Evolutionary conservation across 2,797 vertebrate genomes (phyloP).

Genomic region (Eulemur albifrons): DNA sequence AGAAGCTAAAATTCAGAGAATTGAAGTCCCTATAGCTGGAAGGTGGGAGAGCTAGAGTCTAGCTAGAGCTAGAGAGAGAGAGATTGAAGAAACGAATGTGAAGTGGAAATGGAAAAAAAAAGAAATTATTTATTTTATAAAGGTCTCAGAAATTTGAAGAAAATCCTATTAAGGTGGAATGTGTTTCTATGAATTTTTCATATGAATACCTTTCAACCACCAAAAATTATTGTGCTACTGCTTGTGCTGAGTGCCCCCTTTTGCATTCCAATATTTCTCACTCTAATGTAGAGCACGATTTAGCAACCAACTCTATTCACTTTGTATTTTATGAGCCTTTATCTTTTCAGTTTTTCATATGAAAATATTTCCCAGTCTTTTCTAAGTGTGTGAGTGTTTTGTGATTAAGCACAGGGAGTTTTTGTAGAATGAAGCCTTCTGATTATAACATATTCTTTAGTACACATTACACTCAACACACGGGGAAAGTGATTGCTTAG

Average conservation of each 20-base stretch:
- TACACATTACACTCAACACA: neutral
- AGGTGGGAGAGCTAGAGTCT: neutral
- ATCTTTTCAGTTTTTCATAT: neutral
- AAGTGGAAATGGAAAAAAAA: neutral
- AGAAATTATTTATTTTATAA: neutral
- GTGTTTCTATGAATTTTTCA: neutral
- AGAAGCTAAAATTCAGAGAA: neutral
- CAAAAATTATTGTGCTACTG: neutral
- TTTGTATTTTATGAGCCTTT: neutral
- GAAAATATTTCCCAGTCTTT: neutral
- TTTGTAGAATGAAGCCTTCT: neutral
- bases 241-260: neutral
- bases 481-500: neutral
- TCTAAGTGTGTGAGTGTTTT: neutral
- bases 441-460: neutral
- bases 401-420: neutral
- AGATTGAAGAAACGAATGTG: neutral
- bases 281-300: neutral
- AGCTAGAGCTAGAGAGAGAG: neutral
- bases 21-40: neutral
- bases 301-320: neutral
- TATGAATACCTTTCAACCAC: neutral
- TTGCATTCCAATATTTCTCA: neutral
- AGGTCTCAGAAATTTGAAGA: neutral
- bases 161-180: neutral